phyloP scores from a whole-genome alignment of 2,888 invertebrate species.

The Troides helena region DNA sequence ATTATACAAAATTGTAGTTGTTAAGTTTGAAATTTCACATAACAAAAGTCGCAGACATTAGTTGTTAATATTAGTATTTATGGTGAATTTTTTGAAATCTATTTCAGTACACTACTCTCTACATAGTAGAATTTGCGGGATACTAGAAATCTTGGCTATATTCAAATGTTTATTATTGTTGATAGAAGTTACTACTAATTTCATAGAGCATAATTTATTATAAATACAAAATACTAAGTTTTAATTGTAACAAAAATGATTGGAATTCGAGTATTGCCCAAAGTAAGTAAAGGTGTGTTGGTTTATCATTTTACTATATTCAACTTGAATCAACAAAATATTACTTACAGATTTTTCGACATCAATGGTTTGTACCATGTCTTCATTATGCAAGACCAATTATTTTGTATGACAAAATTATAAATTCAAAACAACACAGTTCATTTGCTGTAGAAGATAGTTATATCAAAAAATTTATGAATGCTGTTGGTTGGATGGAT shows the following conservation, averaged over 20 bases:
- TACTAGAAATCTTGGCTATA: no score
- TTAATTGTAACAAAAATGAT: conserved; percentile 38
- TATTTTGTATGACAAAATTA: conserved; percentile 24
- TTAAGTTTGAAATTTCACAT: not conserved
- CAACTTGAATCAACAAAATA: not conserved
- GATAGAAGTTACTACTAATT: not conserved
- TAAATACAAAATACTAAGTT: not conserved
- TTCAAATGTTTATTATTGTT: no score
- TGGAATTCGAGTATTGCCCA: conserved; percentile 41
- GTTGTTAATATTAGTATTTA: not conserved
- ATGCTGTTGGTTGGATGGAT: conserved; percentile 81
- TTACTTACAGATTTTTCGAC: conserved; percentile 43
- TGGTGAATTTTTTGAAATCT: not conserved
- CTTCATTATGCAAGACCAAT: conserved; percentile 47
- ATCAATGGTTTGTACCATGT: conserved; percentile 37
- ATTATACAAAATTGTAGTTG: not conserved
- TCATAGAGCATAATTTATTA: not conserved
- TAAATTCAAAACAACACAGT: conserved; percentile 47
- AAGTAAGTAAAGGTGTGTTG: conserved; percentile 38
- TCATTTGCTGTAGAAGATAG: conserved; percentile 66
- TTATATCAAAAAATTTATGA: conserved; percentile 80
- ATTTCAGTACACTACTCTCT: not conserved
- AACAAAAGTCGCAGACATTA: not conserved
- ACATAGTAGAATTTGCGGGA: no score
- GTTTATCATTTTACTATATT: not conserved